A percentile compares a stretch with the other conserved stretches of the same genome.
Evolutionary conservation across 2,113 vertebrate genomes (phyloP).

Genomic region (Cheirogaleus medius): DNA sequence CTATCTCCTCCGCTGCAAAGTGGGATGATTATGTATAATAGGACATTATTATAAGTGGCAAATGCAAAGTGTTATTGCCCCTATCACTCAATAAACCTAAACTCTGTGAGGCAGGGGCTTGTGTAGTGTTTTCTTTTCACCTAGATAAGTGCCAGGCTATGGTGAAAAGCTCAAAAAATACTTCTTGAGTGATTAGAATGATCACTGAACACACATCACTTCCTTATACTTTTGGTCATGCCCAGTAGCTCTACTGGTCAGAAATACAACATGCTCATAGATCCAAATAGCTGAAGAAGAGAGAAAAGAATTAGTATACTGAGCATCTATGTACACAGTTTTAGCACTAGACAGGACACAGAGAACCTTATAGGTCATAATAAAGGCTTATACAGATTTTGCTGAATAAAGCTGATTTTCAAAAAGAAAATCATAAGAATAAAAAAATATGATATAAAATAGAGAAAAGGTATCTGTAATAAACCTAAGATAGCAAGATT

Average conservation of each 20-base stretch:
- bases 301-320: background rate
- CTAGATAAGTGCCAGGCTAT: background rate
- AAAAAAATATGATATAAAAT: slow-evolving; percentile 62
- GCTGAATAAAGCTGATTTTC: slow-evolving; percentile 70
- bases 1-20: background rate
- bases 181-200: background rate
- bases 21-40: background rate
- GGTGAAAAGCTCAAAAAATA: background rate
- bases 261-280: background rate
- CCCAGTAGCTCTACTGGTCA: no score
- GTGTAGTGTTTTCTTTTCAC: background rate
- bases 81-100: background rate
- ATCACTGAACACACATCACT: background rate
- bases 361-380: background rate
- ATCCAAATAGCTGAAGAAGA: background rate
- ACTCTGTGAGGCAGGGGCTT: background rate
- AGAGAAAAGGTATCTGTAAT: background rate
- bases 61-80: background rate
- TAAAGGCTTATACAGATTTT: slow-evolving; percentile 53
- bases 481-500: slow-evolving; percentile 39
- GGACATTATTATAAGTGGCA: background rate
- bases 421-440: slow-evolving; percentile 51
- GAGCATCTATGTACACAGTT: background rate
- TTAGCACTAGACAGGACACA: background rate
- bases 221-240: background rate